Conservation (phyloP, 2,888 invertebrate species). For the Drosophila austrosaltans region DNA sequence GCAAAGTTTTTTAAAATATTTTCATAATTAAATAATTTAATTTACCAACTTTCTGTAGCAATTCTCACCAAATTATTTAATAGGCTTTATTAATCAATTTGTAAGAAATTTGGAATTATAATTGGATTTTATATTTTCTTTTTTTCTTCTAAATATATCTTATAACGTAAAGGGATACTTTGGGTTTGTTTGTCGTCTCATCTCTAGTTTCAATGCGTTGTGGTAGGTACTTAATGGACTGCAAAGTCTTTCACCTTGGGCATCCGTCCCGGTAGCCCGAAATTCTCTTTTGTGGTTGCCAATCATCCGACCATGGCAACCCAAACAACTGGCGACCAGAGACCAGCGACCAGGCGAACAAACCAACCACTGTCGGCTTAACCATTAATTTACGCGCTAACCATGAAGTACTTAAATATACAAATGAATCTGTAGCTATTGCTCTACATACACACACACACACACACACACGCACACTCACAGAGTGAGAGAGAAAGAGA, state of each 20-base stretch:
- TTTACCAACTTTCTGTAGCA: no score
- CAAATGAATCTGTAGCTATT: slow-evolving; percentile 65
- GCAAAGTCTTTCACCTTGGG: slow-evolving; percentile 26
- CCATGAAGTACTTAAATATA: slow-evolving; percentile 72
- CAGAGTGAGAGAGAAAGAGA: slow-evolving; percentile 20
- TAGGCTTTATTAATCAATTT: neutral
- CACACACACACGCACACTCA: slow-evolving; percentile 34
- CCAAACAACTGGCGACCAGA: slow-evolving; percentile 33
- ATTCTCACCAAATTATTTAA: neutral
- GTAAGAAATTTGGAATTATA: neutral
- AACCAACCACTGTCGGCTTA: slow-evolving; percentile 56
- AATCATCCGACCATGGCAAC: slow-evolving; percentile 44
- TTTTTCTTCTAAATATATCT: neutral
- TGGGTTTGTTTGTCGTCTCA: neutral
- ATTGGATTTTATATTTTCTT: neutral
- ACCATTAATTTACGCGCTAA: slow-evolving; percentile 73
- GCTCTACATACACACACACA: slow-evolving; percentile 35
- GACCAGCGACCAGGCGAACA: slow-evolving; percentile 30
- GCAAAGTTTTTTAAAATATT: no score
- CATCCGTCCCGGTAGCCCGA: slow-evolving; percentile 2
- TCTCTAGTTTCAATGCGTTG: slow-evolving; percentile 3
- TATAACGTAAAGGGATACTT: neutral
- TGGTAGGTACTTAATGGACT: slow-evolving; percentile 23
- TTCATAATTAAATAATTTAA: no score
- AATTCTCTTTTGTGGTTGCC: slow-evolving; percentile 27